Evolutionary conservation across 2,113 vertebrate species (phyloP).

Genomic region (human): GRCh38 chr1:44862001-44862500

Average conservation of each 20-base stretch:
- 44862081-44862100: neutral
- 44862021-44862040: neutral
- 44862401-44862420: neutral
- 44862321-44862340: neutral
- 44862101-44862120: neutral
- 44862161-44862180: neutral
- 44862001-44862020: neutral
- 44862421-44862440: neutral
- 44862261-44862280: constrained; percentile 19
- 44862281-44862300: neutral
- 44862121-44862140: neutral
- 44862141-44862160: neutral
- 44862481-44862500: neutral
- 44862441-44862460: neutral
- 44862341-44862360: constrained; percentile 9
- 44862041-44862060: neutral
- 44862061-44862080: neutral
- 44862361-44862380: neutral
- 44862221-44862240: neutral
- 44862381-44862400: constrained; percentile 7
- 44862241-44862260: neutral
- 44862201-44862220: neutral
- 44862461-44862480: neutral
- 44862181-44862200: constrained; percentile 25
- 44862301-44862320: constrained; percentile 1